Base-by-base conservation (phyloP, 2,797 vertebrate genomes). In the Enteromius radiatus region DNA sequence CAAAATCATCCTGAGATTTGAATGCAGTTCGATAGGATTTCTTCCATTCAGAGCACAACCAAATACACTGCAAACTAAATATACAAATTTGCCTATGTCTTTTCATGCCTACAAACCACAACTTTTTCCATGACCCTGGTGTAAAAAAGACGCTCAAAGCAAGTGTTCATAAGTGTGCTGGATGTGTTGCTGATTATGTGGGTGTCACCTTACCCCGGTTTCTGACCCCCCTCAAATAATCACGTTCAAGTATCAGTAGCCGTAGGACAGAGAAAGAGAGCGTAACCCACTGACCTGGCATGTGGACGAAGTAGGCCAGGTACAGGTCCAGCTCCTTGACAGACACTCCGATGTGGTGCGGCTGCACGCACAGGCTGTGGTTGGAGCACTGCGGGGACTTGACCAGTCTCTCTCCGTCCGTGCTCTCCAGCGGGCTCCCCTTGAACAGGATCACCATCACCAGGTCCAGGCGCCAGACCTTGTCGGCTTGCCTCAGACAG, bases 401-500 rank as follows among this genome's bases (percentile, higher is more conserved):
- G 94, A 97, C 94, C 89, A 98, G 95, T 89, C 96, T 94, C 94
- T 97, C 97, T 4, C 97, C 97, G 28, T 97, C 97, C 85, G 97
- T 98, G 96, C 97, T 98, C 95, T 98, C 97, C 94, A 97, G 95
- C 84, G 97, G 97, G 92, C 97, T 97, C 88, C 97, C 97, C 92
- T 97, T 97, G 94, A 98, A 98, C 92, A 97, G 94, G 93, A 97
- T 98, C 92, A 98, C 97, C 97, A 97, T 97, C 90, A 98, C 97
- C 93, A 98, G 96, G 94, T 97, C 97, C 94, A 97, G 96, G 84
- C 97, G 91, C 97, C 97, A 98, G 92, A 98, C 97, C 93, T 97
- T 98, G 95, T 97, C 97, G 45, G 96, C 97, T 94, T 97, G 97
- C 88, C 97, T 95, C 81, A 98, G 96, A 93, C 97, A 97, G 94